These are phyloP conservation scores for Zygogramma bicolorata DNA, from an alignment of 2,888 invertebrate species.

Conservation along the genomic window DNA sequence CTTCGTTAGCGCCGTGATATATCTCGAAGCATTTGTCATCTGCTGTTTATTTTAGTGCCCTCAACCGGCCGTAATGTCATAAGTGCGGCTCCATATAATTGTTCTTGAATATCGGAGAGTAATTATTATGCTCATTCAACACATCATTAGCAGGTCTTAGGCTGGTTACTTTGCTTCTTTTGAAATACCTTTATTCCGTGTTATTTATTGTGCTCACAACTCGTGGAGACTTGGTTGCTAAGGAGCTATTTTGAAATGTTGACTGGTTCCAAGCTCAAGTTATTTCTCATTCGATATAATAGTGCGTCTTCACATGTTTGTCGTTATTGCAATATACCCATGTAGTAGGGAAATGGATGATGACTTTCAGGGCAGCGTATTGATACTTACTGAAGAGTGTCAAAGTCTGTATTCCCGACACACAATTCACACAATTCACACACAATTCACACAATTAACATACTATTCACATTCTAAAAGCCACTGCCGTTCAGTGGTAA, in stretches of 20 bases:
- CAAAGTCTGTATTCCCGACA: no score
- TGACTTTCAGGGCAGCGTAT: no score
- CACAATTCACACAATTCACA: no score
- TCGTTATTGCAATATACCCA: no score
- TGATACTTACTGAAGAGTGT: no score
- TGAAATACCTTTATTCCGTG: neutral
- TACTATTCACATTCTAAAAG: no score
- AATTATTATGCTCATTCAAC: constrained; percentile 37
- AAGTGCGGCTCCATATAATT: constrained; percentile 31
- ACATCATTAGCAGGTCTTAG: constrained; percentile 34
- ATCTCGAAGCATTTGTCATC: constrained; percentile 26
- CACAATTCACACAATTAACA: no score
- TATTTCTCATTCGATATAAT: no score
- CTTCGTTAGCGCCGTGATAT: constrained; percentile 26
- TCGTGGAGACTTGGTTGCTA: neutral
- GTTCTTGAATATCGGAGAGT: constrained; percentile 38
- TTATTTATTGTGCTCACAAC: neutral
- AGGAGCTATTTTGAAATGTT: neutral
- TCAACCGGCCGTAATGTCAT: constrained; percentile 20
- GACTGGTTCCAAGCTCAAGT: neutral
- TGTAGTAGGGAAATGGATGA: no score
- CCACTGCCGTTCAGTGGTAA: no score
- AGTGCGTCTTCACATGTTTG: no score
- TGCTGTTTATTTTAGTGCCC: constrained; percentile 8
- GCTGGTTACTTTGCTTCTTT: constrained; percentile 24